These are phyloP conservation scores for Loxodonta africana DNA, from an alignment of 2,113 vertebrate genomes.

Conservation along the genomic window DNA sequence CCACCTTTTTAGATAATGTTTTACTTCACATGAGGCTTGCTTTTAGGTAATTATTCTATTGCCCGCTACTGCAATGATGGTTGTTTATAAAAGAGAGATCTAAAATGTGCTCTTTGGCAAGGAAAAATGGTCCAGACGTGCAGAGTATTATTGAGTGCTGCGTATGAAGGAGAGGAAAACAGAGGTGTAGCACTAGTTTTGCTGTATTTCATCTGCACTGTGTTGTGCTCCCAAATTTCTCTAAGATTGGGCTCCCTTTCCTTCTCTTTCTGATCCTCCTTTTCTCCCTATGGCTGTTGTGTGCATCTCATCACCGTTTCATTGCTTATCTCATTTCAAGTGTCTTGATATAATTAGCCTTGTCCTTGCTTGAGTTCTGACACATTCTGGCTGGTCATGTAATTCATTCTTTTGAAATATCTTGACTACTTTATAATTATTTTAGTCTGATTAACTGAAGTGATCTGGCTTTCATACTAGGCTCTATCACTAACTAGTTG, in stretches of 20 bases:
- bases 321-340: neutral
- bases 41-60: conserved; percentile 77
- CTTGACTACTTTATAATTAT: neutral
- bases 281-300: neutral
- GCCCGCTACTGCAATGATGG: neutral
- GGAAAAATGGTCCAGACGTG: neutral
- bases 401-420: conserved; percentile 16
- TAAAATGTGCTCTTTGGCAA: conserved; percentile 27
- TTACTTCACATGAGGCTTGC: conserved; percentile 72
- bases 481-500: neutral
- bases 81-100: conserved; percentile 12
- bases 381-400: neutral
- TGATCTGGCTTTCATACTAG: neutral
- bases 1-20: conserved; percentile 56
- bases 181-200: no score
- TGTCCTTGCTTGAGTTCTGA: neutral
- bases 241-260: neutral
- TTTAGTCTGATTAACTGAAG: neutral
- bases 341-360: neutral
- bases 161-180: neutral
- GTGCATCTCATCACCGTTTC: neutral
- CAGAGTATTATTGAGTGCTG: neutral
- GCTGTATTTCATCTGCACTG: accelerated
- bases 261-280: neutral
- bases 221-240: neutral